phyloP scores from a whole-genome alignment of 2,888 invertebrate species.

The Poecilobothrus nobilitatus region DNA sequence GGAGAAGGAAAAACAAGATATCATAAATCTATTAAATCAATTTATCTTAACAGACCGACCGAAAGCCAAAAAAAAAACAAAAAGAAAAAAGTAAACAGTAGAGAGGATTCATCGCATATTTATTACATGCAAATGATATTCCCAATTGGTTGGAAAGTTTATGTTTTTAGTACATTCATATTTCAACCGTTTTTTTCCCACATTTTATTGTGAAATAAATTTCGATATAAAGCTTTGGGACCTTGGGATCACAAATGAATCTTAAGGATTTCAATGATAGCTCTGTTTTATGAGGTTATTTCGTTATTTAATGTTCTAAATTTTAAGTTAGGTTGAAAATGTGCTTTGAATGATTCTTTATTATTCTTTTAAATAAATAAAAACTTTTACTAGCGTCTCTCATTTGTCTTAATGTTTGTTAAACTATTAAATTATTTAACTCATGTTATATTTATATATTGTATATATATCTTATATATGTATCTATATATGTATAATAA shows the following conservation, averaged over 20 bases:
- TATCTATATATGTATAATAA: too few species aligned
- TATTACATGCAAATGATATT: constrained; percentile 25
- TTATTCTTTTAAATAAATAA: background rate
- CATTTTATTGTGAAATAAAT: background rate
- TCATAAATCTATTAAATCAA: constrained; percentile 25
- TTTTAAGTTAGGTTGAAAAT: background rate
- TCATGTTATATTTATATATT: too few species aligned
- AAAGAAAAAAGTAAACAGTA: background rate
- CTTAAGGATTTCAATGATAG: constrained; percentile 6
- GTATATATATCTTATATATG: too few species aligned
- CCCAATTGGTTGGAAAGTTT: constrained; percentile 13
- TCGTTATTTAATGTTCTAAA: background rate
- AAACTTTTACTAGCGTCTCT: background rate
- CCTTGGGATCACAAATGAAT: constrained; percentile 6
- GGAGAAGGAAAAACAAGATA: constrained; percentile 22
- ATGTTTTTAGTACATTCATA: constrained; percentile 2
- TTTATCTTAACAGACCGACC: constrained; percentile 23
- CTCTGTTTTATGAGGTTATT: constrained; percentile 6
- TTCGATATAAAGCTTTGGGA: background rate
- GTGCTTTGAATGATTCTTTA: background rate
- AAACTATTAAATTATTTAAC: background rate
- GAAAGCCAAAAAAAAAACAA: background rate
- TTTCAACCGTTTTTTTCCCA: background rate
- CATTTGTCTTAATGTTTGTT: background rate
- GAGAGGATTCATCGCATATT: constrained; percentile 23